A percentile compares a stretch with the other conserved stretches of the same genome.
Conservation (phyloP, 1,140 invertebrate species). For the Stegodyphus dumicola region DNA sequence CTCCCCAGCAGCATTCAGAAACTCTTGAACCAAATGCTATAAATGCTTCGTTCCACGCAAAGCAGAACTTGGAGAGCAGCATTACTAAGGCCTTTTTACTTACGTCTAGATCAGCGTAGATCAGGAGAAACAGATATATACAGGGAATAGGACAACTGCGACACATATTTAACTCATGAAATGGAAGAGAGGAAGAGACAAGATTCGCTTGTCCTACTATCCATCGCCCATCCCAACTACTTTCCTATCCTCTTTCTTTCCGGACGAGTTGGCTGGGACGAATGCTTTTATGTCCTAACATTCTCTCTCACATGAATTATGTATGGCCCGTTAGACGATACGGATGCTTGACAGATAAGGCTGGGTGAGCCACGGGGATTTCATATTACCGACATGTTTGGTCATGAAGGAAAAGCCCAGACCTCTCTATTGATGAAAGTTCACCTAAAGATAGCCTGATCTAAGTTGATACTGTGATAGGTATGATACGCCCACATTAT, state of each 20-base stretch:
- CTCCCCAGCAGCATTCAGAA: not conserved
- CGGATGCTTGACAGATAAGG: slow-evolving; percentile 49
- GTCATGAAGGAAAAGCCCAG: slow-evolving; percentile 8
- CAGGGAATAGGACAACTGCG: not conserved
- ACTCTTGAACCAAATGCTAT: not conserved
- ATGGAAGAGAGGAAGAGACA: not conserved
- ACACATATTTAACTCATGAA: slow-evolving; percentile 34
- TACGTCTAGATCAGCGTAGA: slow-evolving; percentile 15
- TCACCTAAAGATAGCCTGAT: not conserved
- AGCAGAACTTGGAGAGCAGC: not conserved
- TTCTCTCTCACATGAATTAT: slow-evolving; percentile 47
- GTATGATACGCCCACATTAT: no score
- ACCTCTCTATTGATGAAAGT: not conserved
- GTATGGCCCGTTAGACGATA: slow-evolving; percentile 47
- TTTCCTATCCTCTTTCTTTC: slow-evolving; percentile 33
- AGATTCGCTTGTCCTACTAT: slow-evolving; percentile 4
- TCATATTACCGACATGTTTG: slow-evolving; percentile 18
- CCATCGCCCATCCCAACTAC: not conserved
- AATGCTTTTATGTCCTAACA: slow-evolving; percentile 53
- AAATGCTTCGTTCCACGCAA: not conserved
- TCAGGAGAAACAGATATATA: slow-evolving; percentile 22
- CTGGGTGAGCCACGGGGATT: not conserved
- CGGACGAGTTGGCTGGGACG: slow-evolving; percentile 23
- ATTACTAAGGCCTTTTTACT: not conserved
- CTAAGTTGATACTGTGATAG: not conserved